Evolutionary conservation across 2,888 invertebrate genomes (phyloP), one percentile per base, ranked within the genome.

Genomic region (Macrophya annulata): DNA sequence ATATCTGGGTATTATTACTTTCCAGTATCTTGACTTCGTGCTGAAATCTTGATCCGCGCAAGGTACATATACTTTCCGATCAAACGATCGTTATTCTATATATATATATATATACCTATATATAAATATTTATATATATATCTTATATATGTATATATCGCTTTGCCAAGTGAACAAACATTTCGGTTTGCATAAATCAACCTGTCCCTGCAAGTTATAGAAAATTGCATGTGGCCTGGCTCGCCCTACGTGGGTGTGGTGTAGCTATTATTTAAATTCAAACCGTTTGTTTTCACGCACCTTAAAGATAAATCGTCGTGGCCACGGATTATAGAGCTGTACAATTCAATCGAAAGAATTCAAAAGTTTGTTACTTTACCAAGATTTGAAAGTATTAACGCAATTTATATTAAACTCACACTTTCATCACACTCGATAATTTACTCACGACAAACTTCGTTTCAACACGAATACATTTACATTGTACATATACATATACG

Each of bases 181-280:
- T 83, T 83, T 71, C 68, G 83, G 71, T 68, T 83, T 45, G 68
- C 83, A 83, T 83, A 83, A 83, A 83, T 83, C 83, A 83, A 83
- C 68, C 83, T 71, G 62, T 71, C 68, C 21, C 43, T 40, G 43
- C n/a, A 25, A 40, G 21, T 68, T 83, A 51, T 83, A 68, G 83
- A 37, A 83, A 83, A 83, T 83, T 68, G 48, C 83, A 65, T 21
- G 25, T 25, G 51, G 31, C 31, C 45, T 55, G 68, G 48, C 25
- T 83, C 68, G 83, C 83, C 21, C 83, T 62, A 62, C 83, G 83
- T 83, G 83, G 83, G 83, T 83, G 68, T 51, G 68, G 83, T 83
- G 68, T 48, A 81, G 81, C 59, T 68, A 51, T 83, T 71, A 71
- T 37, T 83, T 51, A 51, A 83, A 83, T 83, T 71, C 68, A 43